Base-by-base conservation (phyloP, 2,888 invertebrate species). In the Smittia sp. region DNA sequence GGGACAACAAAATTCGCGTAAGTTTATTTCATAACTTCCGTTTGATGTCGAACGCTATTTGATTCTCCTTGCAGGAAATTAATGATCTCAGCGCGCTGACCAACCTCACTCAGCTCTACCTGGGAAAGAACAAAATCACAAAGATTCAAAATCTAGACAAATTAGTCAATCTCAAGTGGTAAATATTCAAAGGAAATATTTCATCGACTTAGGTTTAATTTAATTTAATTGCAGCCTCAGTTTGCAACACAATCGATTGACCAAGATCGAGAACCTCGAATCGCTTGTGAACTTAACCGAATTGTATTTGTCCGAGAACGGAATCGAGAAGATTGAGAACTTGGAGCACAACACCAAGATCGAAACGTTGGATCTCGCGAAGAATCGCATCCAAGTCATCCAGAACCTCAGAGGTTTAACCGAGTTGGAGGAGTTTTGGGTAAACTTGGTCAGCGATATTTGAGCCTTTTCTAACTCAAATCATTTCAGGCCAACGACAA, bases 381-480 rank as follows among this genome's bases (percentile, higher is more conserved):
- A 89, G 77, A 99, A 99, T 82, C 88, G 89, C 79, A 90, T 99
- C 22, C 87, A 88, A 41, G 84, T 82, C 1, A 89, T 99, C 76
- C 88, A 91, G 75, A 94, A 95, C 80, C 81, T 98, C 11, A 83
- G 84, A 11, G 90, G 92, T 80, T 85, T 99, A 78, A 80, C 77
- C 1, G 84, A 89, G n/a, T 84, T 99, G 76, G 90, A 94, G 79
- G 99, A 99, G 82, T 87, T 99, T 78, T 99, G 99, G 99, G 95
- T 96, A n/a, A 58, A n/a, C n/a, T 58, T 78, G 54, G 54, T 46
- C 65, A 3, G 20, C n/a, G 15, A 73, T 15, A 24, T 62, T 74
- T 54, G 69, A 74, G 75, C 75, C 69, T 76, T 73, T 84, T 84
- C 74, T 83, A 96, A 39, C 7, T 9, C 39, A 7, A 39, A 39